Conservation (phyloP, 2,888 invertebrate genomes). For the Aphidoletes aphidimyza region DNA sequence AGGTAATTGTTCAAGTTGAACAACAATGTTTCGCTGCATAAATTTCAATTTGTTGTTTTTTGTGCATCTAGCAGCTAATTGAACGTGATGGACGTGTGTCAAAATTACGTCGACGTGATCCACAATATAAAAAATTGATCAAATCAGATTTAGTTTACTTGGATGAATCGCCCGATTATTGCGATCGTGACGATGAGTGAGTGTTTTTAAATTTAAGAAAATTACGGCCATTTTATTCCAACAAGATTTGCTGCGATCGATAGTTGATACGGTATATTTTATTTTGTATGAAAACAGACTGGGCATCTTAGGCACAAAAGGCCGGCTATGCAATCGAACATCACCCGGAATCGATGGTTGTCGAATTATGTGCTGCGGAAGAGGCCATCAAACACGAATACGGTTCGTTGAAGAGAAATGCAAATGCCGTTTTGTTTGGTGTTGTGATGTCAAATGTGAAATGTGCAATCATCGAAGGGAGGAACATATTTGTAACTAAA, state of each 20-base stretch:
- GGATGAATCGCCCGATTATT: conserved; percentile 92
- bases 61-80: conserved; percentile 56
- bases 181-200: conserved; percentile 85
- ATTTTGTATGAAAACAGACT: conserved; percentile 67
- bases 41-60: no score
- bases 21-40: neutral
- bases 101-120: conserved; percentile 77
- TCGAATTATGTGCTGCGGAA: conserved; percentile 85
- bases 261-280: no score
- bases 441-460: conserved; percentile 88
- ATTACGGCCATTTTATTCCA: neutral
- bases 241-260: neutral
- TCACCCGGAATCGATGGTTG: conserved; percentile 89
- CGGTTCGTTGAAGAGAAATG: conserved; percentile 87
- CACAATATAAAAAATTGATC: conserved; percentile 86
- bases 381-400: conserved; percentile 87
- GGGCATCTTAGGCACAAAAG: conserved; percentile 84
- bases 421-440: conserved; percentile 91
- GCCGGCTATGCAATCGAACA: conserved; percentile 84
- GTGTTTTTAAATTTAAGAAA: conserved; percentile 61
- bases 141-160: conserved; percentile 91
- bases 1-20: conserved; percentile 64
- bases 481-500: conserved; percentile 87
- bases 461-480: conserved; percentile 82
- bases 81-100: conserved; percentile 74